Percentiles rank a stretch among this genome's conserved stretches.
Conservation (phyloP, 2,888 invertebrate species). For the Callyntrura sp. region DNA sequence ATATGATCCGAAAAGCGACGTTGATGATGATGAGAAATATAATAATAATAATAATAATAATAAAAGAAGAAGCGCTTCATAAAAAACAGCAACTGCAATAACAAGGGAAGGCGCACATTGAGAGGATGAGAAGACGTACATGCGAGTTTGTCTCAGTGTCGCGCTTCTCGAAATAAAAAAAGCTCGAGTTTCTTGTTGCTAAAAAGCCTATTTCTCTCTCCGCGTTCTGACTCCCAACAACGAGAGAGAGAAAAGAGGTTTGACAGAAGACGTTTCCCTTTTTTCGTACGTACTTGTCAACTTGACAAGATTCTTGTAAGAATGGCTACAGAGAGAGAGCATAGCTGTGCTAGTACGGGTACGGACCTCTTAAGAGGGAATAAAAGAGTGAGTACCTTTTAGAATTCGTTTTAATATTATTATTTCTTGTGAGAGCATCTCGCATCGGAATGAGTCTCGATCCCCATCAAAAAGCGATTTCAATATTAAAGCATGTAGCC, state of each 20-base stretch:
- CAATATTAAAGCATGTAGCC: constrained; percentile 6
- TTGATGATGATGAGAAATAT: constrained; percentile 22
- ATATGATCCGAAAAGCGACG: constrained; percentile 24
- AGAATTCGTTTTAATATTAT: background rate
- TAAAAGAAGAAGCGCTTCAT: constrained; percentile 37
- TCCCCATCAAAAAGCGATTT: constrained; percentile 9
- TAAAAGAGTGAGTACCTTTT: background rate
- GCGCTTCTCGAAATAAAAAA: background rate
- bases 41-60: constrained; percentile 18
- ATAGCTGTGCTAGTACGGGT: background rate
- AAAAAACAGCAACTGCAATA: constrained; percentile 56
- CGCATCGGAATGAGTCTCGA: background rate
- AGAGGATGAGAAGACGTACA: background rate
- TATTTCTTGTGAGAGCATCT: too few relatives aligned
- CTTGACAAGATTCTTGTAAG: constrained; percentile 35
- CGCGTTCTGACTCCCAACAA: background rate
- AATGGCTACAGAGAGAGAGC: background rate
- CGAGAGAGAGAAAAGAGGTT: background rate
- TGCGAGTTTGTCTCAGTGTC: background rate
- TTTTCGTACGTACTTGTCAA: constrained; percentile 56
- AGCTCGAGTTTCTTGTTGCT: constrained; percentile 42
- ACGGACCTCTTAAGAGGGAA: background rate
- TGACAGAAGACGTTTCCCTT: constrained; percentile 26
- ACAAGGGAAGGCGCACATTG: constrained; percentile 7
- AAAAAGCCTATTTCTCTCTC: background rate